Base-by-base conservation (phyloP, 2,113 vertebrate species). In the Pyxicephalus adspersus region DNA sequence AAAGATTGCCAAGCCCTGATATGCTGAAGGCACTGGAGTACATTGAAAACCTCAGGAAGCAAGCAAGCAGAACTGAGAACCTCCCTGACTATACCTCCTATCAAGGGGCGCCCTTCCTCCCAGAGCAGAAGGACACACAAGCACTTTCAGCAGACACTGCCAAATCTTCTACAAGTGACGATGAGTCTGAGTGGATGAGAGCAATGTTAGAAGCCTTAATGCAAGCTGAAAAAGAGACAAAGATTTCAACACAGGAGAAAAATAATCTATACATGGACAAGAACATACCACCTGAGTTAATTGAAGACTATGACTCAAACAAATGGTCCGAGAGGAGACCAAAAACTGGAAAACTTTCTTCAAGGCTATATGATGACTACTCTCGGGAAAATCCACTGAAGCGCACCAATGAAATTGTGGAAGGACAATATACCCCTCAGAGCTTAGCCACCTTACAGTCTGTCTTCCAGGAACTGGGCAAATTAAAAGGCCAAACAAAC, bases 21-120 rank as follows among this genome's bases (percentile, higher is more conserved):
- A 98, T 99, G 95, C 93, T 98, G 85, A 95, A 94, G 90, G 96
- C 97, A 51, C 86, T 99, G 88, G 94, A 96, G 83, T 97, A 97
- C 90, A 96, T 99, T 65, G 93, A 98, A 86, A 95, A 91, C 65
- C 96, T 98, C 80, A 94, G 88, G 66, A 94, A 96, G 83, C 94
- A 92, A 86, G 91, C 92, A 50, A 95, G 92, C 85, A 94, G 91
- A 61, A 92, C 91, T 22, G 93, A 95, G 55, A 85, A 87, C 63
- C 88, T 85, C 52, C 79, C 90, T 22, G 95, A 92, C 28, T 92
- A 94, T 28, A 94, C 83, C 31, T 88, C 93, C 23, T 93, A 94
- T 83, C 90, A 93, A 86, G 89, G 89, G 2, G 38, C 92, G 34
- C 88, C 93, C 0, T 86, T 88, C 26, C 90, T 94, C 19, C 78